Percentiles rank a stretch among this genome's conserved stretches.
Conservation (phyloP, 1,140 invertebrate species). For the Dendroctonus ponderosae region DNA sequence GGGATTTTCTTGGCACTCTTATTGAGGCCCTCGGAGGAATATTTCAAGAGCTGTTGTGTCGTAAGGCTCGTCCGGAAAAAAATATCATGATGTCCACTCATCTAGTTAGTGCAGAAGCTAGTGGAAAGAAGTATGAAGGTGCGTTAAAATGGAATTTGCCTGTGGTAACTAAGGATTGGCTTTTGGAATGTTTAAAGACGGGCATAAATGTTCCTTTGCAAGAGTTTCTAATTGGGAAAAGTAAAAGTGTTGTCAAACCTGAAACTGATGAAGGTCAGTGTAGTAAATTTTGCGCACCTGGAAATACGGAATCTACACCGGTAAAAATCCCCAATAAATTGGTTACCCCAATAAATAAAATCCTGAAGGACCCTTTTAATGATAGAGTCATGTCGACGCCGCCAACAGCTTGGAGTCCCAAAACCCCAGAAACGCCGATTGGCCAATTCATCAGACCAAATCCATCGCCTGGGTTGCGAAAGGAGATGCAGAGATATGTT, state of each 20-base stretch:
- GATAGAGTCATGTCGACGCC: conserved; percentile 38
- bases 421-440: conserved; percentile 57
- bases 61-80: conserved; percentile 33
- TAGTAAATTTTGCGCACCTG: background rate
- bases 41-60: conserved; percentile 66
- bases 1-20: conserved; percentile 68
- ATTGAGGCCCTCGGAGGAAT: conserved; percentile 69
- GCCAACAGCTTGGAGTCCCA: conserved; percentile 48
- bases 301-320: background rate
- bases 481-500: conserved; percentile 53
- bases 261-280: no score
- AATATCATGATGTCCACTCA: conserved; percentile 66
- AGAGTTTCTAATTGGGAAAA: conserved; percentile 61
- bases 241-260: background rate
- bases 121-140: conserved; percentile 79
- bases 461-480: conserved; percentile 56
- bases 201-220: conserved; percentile 55
- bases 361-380: conserved; percentile 42
- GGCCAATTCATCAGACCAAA: conserved; percentile 53
- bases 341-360: conserved; percentile 46
- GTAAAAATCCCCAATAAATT: background rate
- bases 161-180: conserved; percentile 73
- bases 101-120: conserved; percentile 69
- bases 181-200: conserved; percentile 64
- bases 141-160: conserved; percentile 81